Base-by-base conservation (phyloP, 2,888 invertebrate genomes). In the Abscondita cerata region DNA sequence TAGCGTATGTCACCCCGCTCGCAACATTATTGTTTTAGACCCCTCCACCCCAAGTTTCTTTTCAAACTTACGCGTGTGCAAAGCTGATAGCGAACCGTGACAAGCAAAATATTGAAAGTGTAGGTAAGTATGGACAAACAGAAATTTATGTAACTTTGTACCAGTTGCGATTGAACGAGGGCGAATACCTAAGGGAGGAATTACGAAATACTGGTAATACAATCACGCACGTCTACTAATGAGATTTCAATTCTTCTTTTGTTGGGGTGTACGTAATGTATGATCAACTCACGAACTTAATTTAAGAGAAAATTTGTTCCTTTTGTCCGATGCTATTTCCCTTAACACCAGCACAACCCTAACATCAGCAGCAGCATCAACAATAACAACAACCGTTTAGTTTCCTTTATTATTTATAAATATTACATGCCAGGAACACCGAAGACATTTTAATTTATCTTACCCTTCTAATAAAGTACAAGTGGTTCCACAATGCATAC, bases 401-500 rank as follows among this genome's bases (percentile, higher is more conserved):
- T 64, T 67, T n/a, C n/a, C n/a, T n/a, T n/a, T n/a, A n/a, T n/a
- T 64, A 67, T 67, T 67, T 67, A 67, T 67, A 68, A 52, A 68
- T 66, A 65, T 66, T 66, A 66, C 53, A 65, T 65, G 62, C 57
- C 65, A 61, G 61, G 62, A 64, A 60, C 68, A 63, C 65, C 64
- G 64, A 68, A 66, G 69, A 68, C 67, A 69, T 72, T 73, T 74
- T 74, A 74, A 74, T 73, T 72, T 72, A 73, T 73, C 73, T 72
- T 73, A n/a, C 67, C 68, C 70, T 65, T 72, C 73, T 74, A 72
- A 74, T 74, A 74, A 74, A 75, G 71, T 70, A 69, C 72, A 71
- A 73, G 70, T 70, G 71, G 68, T 63, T 63, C 69, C 69, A 72
- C 73, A 73, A 72, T 74, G 75, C 74, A 75, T 75, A 75, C 74